These are phyloP conservation scores for Alloscopus bannaensis DNA, from an alignment of 2,888 invertebrate genomes.

Conservation along the genomic window DNA sequence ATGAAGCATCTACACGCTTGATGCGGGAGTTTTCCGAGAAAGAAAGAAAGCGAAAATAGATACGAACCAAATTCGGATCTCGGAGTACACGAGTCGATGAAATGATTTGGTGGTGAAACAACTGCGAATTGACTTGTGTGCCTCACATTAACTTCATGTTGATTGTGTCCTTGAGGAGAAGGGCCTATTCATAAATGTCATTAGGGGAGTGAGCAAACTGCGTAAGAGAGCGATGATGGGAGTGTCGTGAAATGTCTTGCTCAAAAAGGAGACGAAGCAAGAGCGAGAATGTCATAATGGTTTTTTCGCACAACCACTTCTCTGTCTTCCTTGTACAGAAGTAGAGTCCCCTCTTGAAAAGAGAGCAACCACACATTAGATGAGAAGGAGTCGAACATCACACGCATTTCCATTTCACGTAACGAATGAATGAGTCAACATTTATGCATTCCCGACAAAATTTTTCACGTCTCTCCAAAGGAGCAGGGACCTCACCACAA, in stretches of 20 bases:
- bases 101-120: no score
- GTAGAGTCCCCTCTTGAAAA: no score
- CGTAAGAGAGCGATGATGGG: slow-evolving; percentile 14
- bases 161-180: no score
- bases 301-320: slow-evolving; percentile 31
- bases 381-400: neutral
- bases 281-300: slow-evolving; percentile 66
- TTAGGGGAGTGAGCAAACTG: slow-evolving; percentile 41
- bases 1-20: no score
- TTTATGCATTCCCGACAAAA: slow-evolving; percentile 10
- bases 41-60: no score
- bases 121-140: no score
- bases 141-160: no score
- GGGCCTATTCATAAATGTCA: slow-evolving; percentile 68
- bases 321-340: no score
- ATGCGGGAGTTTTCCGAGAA: no score
- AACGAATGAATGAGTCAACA: slow-evolving; percentile 23
- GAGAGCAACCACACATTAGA: slow-evolving; percentile 14
- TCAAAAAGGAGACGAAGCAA: no score
- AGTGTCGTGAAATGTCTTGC: slow-evolving; percentile 64
- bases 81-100: no score
- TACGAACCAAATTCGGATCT: no score
- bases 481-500: neutral
- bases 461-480: slow-evolving; percentile 12
- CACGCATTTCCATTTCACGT: slow-evolving; percentile 30